A percentile compares a stretch with the other conserved stretches of the same genome.
These are phyloP conservation scores for Halcyon leucocephala DNA, from an alignment of 2,797 vertebrate species.

Conservation along the genomic window DNA sequence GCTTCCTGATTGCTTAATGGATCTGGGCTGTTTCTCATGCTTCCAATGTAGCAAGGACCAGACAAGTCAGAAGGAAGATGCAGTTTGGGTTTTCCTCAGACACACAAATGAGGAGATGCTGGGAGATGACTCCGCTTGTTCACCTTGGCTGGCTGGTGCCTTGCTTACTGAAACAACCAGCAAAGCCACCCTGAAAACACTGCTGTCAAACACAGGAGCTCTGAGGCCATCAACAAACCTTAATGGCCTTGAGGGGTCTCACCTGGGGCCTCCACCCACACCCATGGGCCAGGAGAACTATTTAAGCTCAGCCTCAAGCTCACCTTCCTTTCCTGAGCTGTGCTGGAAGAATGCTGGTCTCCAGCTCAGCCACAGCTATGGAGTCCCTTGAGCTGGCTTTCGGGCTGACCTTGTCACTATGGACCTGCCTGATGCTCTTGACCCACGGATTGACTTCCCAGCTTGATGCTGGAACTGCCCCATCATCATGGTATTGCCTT, in stretches of 20 bases:
- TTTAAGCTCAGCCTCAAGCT: not conserved
- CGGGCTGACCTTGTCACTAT: not conserved
- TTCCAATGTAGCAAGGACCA: too few species aligned
- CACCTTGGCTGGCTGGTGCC: not conserved
- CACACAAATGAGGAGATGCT: not conserved
- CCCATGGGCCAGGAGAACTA: not conserved
- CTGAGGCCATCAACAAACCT: not conserved
- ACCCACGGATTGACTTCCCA: not conserved
- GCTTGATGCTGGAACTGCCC: not conserved
- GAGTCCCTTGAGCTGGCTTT: accelerated
- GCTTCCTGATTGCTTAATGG: too few species aligned
- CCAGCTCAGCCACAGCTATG: too few species aligned
- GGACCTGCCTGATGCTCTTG: not conserved
- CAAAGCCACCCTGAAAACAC: not conserved
- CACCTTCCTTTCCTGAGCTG: accelerated
- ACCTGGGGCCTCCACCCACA: not conserved
- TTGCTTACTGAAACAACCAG: not conserved
- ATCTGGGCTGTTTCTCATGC: too few species aligned
- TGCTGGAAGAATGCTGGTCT: not conserved
- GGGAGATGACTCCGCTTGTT: not conserved
- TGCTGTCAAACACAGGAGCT: not conserved
- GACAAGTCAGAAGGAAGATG: not conserved
- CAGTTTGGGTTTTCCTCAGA: not conserved
- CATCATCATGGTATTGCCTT: accelerated
- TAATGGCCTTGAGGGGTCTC: not conserved